Conservation (phyloP, 1,140 invertebrate species). For the Oryctes rhinoceros region DNA sequence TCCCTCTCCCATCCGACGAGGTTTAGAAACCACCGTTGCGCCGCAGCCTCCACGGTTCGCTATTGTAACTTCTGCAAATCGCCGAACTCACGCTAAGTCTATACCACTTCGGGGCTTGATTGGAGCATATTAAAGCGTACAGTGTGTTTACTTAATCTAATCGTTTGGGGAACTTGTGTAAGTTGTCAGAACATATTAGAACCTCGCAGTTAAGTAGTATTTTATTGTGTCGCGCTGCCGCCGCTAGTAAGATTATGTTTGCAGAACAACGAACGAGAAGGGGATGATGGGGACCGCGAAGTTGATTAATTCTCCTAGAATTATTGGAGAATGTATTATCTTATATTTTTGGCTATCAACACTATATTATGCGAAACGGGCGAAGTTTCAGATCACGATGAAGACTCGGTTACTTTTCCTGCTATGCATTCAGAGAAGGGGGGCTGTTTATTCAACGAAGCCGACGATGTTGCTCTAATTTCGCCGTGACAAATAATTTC, state of each 20-base stretch:
- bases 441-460: no score
- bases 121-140: conserved; percentile 48
- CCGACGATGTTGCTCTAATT: no score
- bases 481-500: no score
- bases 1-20: background rate
- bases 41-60: conserved; percentile 45
- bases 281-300: background rate
- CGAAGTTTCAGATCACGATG: no score
- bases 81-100: conserved; percentile 47
- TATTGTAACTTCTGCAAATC: conserved; percentile 50
- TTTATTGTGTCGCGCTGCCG: conserved; percentile 3
- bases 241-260: background rate
- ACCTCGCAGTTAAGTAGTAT: conserved; percentile 22
- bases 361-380: background rate
- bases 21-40: background rate
- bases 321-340: background rate
- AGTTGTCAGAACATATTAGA: conserved; percentile 32
- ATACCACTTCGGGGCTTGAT: conserved; percentile 45
- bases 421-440: no score
- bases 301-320: conserved; percentile 11
- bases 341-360: background rate
- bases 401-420: no score
- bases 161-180: conserved; percentile 40
- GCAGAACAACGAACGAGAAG: no score
- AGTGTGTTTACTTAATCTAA: conserved; percentile 50